Evolutionary conservation across 2,888 invertebrate genomes (phyloP), one percentile per base, ranked within the genome.

Genomic region (Sialis lutaria): DNA sequence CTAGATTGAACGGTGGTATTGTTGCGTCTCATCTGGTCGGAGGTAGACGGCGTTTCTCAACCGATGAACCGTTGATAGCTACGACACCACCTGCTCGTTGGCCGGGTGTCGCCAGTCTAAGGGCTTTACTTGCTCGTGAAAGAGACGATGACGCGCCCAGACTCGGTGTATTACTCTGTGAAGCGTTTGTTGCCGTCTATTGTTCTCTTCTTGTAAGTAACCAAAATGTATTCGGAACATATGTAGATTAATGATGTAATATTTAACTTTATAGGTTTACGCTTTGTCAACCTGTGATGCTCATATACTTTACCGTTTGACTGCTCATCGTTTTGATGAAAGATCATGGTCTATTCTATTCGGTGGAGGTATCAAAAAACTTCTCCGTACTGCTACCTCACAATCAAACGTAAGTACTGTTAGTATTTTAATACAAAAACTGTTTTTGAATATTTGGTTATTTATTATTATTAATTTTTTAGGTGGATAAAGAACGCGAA

Each of bases 91-190:
- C 91, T 0, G 77, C 85, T 44, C 90, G 90, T 67, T 91, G 93
- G 93, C 93, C 93, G 34, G 95, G 97, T 8, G 96, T 97, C 1
- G 89, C 93, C 1, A 90, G 89, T 49, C 70, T 98, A 39, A 75
- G 95, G 31, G 89, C 93, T 0, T 69, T 98, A 40, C 69, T 98
- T 6, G 85, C 90, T 0, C 74, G 93, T 22, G 96, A 96, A 56
- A 90, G 92, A 53, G 97, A 98, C 59, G 86, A 86, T 55, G 89
- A 90, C 58, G 83, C 91, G 2, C 97, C 97, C 0, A 82, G 89
- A 51, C 70, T 98, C 44, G 87, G 88, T 54, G 84, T 96, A 30
- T 69, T 99, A 7, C 71, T 99, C 13, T 84, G 89, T 47, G 97
- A 99, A 65, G 82, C 92, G 0, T 92, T 95, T 64, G 81, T 92